These are phyloP conservation scores for Drosophila sproati DNA, from an alignment of 1,140 invertebrate genomes.

Conservation along the genomic window DNA sequence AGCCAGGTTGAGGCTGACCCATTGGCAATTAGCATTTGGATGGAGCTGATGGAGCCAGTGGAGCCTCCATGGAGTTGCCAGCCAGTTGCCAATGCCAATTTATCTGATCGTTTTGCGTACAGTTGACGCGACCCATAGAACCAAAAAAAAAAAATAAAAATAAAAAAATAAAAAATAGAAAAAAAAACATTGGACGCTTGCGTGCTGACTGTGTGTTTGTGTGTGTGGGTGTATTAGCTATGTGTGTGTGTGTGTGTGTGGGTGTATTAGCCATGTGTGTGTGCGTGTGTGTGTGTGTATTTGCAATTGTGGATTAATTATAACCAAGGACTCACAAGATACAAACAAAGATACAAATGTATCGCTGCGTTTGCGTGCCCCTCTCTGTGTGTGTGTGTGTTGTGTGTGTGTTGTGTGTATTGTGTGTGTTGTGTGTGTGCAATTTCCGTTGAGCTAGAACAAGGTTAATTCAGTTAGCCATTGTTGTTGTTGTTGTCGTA, in stretches of 20 bases:
- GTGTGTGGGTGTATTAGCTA: background rate
- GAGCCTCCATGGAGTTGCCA: background rate
- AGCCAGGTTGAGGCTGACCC: constrained; percentile 54
- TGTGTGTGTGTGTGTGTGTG: constrained; percentile 5
- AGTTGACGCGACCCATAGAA: constrained; percentile 31
- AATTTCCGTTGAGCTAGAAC: constrained; percentile 74
- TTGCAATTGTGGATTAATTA: constrained; percentile 80
- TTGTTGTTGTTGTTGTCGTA: constrained; percentile 17
- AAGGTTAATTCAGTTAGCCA: constrained; percentile 81
- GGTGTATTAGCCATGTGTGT: constrained; percentile 11
- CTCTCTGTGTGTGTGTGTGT: constrained; percentile 11
- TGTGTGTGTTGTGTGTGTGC: constrained; percentile 20
- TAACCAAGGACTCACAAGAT: constrained; percentile 78
- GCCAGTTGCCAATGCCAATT: constrained; percentile 54
- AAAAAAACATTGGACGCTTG: constrained; percentile 44
- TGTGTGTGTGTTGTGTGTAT: background rate
- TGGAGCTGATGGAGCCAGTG: constrained; percentile 27
- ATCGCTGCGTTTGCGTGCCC: constrained; percentile 51
- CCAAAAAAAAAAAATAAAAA: background rate
- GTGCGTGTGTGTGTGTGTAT: constrained; percentile 42
- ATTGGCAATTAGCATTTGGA: constrained; percentile 75
- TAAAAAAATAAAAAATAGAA: constrained; percentile 10
- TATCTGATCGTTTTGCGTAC: constrained; percentile 52
- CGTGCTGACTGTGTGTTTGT: constrained; percentile 21
- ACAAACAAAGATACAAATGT: constrained; percentile 80